These are phyloP conservation scores for Nettapus auritus DNA, from an alignment of 2,113 vertebrate genomes.

Conservation along the genomic window DNA sequence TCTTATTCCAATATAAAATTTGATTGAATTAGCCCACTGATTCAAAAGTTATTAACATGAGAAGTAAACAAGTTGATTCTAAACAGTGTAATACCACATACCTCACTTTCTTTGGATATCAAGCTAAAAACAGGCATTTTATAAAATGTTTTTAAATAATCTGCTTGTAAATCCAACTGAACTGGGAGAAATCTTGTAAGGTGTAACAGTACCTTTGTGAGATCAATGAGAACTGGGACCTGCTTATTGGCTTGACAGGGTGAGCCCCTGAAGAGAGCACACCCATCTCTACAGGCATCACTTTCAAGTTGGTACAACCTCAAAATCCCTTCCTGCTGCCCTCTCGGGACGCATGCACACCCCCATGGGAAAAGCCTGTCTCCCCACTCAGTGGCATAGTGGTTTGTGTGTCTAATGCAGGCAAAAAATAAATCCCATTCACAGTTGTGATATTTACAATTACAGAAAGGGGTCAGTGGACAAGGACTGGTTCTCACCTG, in stretches of 20 bases:
- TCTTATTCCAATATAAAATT: background rate
- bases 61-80: background rate
- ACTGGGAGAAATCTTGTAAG: background rate
- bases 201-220: background rate
- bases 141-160: background rate
- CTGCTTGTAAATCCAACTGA: background rate
- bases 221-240: background rate
- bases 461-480: constrained; percentile 59
- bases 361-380: background rate
- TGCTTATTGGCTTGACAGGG: background rate
- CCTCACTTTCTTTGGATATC: background rate
- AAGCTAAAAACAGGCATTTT: background rate
- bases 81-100: background rate
- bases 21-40: background rate
- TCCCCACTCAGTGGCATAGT: background rate
- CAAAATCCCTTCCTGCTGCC: background rate
- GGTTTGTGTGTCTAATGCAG: background rate
- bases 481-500: constrained; percentile 73
- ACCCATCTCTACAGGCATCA: background rate
- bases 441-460: constrained; percentile 2
- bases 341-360: background rate
- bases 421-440: background rate
- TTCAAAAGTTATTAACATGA: background rate
- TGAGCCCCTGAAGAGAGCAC: background rate
- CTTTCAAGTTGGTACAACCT: background rate